phyloP scores from a whole-genome alignment of 92 coral and sea anemone genomes.

The Epizoanthus stellaris region DNA sequence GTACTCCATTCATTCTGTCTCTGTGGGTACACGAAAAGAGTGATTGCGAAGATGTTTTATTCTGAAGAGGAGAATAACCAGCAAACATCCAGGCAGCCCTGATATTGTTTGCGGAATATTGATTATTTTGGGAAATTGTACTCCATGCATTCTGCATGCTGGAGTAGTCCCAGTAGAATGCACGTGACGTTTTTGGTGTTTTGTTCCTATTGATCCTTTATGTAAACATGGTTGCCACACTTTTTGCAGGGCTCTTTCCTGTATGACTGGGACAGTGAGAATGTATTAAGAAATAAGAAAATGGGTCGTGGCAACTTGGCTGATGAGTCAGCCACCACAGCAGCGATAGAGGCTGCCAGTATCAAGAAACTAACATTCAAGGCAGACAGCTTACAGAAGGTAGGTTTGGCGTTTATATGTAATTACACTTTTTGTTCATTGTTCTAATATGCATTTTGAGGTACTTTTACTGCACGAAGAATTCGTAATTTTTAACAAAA shows the following conservation, averaged over 20 bases:
- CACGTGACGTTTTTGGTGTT: not conserved
- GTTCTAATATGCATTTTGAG: no score
- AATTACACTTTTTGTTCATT: no score
- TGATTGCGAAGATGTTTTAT: no score
- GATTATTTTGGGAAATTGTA: no score
- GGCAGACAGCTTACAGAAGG: slow-evolving; percentile 91
- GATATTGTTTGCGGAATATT: no score
- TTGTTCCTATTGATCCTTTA: not conserved
- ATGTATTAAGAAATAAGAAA: slow-evolving; percentile 71
- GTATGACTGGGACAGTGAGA: slow-evolving; percentile 95
- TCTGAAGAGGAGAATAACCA: no score
- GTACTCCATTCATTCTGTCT: no score
- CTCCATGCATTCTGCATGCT: not conserved
- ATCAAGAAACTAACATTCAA: slow-evolving; percentile 94
- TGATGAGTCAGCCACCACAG: slow-evolving; percentile 88
- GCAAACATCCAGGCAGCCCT: no score
- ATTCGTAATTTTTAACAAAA: no score
- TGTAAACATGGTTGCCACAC: not conserved
- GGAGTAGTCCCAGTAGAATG: not conserved
- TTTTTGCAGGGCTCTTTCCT: slow-evolving; percentile 73
- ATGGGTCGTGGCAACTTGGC: slow-evolving; percentile 84
- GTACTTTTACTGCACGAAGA: no score
- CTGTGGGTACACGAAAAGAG: no score
- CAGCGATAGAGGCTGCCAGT: slow-evolving; percentile 95
- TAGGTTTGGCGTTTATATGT: not conserved